Base-by-base conservation (phyloP, 2,888 invertebrate genomes). In the Craniophora ligustri region DNA sequence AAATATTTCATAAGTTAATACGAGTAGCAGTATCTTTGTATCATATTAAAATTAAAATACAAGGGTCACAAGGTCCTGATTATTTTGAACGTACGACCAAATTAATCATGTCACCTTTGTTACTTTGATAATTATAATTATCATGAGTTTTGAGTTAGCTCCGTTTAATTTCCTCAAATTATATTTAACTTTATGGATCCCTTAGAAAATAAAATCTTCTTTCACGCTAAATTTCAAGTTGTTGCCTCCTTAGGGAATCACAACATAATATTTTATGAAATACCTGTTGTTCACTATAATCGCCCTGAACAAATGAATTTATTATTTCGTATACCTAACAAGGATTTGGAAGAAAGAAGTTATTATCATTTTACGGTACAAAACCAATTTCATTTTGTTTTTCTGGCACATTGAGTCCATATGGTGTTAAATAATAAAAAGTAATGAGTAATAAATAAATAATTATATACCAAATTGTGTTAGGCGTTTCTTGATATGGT, bases 61-160 rank as follows among this genome's bases (percentile, higher is more conserved):
- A 21, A 40, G 31, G 21, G 30, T 31, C 40, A 34, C 7, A 36
- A 14, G n/a, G 16, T 16, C 38, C 30, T 47, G 21, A 45, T 11
- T 15, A 26, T 42, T 60, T 35, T 53, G 63, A 54, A 54, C 46
- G 55, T 4, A 50, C 36, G 38, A 30, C 18, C 23, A 14, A 42
- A 64, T 55, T 67, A 36, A 58, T 59, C 48, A 40, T 47, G 45
- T 53, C 44, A 56, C 51, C 30, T 55, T 58, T 67, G 59, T 59
- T 34, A 14, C 35, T 49, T 38, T 44, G 62, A 16, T n/a, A n/a
- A n/a, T n/a, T n/a, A n/a, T n/a, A n/a, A n/a, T n/a, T 30, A 18
- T 19, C 18, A 5, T 11, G 31, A 31, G 16, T 42, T 38, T 61
- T 35, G 14, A 14, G 11, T 32, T 32, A 36, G 19, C 39, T 44